Base-by-base conservation (phyloP, 2,113 vertebrate species). In the Peromyscus maniculatus region DNA sequence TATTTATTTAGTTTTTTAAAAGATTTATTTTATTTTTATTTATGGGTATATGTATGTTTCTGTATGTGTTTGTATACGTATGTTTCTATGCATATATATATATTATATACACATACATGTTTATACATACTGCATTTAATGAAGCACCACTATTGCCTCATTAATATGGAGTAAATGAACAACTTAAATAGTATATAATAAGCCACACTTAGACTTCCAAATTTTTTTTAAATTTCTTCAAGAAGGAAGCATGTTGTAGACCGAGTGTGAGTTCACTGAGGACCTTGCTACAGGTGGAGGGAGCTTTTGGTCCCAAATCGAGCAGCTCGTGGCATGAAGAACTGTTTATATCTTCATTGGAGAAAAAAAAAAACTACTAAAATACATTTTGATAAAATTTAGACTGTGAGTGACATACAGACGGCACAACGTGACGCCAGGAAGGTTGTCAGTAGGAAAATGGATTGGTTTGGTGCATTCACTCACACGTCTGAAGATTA, bases 391-490 rank as follows among this genome's bases (percentile, higher is more conserved):
- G 52, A 74, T 19, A 59, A 79, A 75, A 75, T 69, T 55, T 33
- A 8, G 52, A 22, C 72, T 55, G 57, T 6, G n/a, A 46, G 36
- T 39, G 7, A 17, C 17, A 87, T 21, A 9, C 2, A 15, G 26
- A 39, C 33, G 15, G 21, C 1, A 1, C 22, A 5, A n/a, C 57
- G 39, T 8, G 17, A 52, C 57, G 22, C 1, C 26, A 49, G 0
- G 43, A 26, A 62, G 33, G 3, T 43, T 74, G 46, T 52, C 69
- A 67, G 12, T 33, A 43, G 31, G n/a, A 69, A 36, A 9, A 21
- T 11, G 12, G 52, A 11, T 15, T 26, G 33, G 2, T 12, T 22
- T 31, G 39, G 13, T 8, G 62, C 0, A 5, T 46, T 11, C 3
- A 2, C 11, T 52, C 49, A n/a, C 17, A 28, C 43, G 11, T 26